Evolutionary conservation across 2,797 vertebrate genomes (phyloP).

Genomic region (Xiphophorus birchmanni): DNA sequence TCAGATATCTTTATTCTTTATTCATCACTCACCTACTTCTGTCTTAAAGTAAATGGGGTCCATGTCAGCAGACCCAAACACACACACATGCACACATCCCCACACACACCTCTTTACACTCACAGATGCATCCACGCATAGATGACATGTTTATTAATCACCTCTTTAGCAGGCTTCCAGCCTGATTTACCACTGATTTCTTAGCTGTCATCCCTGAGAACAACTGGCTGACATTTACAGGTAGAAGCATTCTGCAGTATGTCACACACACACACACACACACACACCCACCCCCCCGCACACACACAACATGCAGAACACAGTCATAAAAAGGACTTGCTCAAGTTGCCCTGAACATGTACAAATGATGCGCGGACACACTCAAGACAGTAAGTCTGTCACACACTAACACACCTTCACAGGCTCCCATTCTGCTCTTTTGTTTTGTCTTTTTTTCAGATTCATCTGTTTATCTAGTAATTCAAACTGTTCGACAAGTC

Average conservation of each 20-base stretch:
- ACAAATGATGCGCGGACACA: slow-evolving; percentile 39
- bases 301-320: slow-evolving; percentile 19
- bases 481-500: not conserved
- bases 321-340: slow-evolving; percentile 17
- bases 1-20: not conserved
- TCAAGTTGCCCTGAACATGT: slow-evolving; percentile 26
- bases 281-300: not conserved
- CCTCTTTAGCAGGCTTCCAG: slow-evolving; percentile 51
- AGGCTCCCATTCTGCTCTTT: not conserved
- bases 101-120: not conserved
- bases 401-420: not conserved
- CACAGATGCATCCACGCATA: slow-evolving; percentile 14
- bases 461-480: not conserved
- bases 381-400: slow-evolving; percentile 41
- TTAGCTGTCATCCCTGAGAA: slow-evolving; percentile 49
- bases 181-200: slow-evolving; percentile 66
- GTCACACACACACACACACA: slow-evolving; percentile 3
- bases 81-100: not conserved
- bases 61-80: not conserved
- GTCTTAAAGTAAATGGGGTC: not conserved
- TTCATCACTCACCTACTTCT: not conserved
- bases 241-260: slow-evolving; percentile 46
- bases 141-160: slow-evolving; percentile 68
- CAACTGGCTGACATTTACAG: slow-evolving; percentile 61
- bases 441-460: not conserved